Percentiles rank a stretch among this genome's conserved stretches.
Conservation (phyloP, 2,888 invertebrate species). For the Cistogaster globosa region DNA sequence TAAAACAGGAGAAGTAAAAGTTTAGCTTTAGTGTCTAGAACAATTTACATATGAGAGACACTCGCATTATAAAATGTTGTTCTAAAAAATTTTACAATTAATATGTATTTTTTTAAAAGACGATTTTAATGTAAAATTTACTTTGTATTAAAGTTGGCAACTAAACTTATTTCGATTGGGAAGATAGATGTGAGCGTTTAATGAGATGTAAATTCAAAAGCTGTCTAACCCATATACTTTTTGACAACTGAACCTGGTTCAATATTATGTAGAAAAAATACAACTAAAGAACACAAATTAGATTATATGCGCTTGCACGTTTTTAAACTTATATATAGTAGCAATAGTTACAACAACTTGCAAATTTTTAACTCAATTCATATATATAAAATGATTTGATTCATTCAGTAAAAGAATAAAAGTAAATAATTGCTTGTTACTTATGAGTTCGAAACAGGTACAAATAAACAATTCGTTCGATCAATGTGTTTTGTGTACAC, state of each 20-base stretch:
- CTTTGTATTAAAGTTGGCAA: background rate
- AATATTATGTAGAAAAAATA: no score
- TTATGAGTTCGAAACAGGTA: no score
- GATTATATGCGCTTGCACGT: no score
- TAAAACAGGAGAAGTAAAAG: constrained; percentile 1
- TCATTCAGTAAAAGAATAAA: no score
- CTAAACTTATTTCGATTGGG: background rate
- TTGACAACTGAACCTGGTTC: background rate
- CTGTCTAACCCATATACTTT: background rate
- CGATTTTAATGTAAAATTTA: constrained; percentile 28
- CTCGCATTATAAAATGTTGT: background rate
- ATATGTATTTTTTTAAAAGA: background rate
- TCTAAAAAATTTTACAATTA: background rate
- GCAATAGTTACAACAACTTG: no score
- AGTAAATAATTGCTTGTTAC: no score
- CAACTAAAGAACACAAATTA: no score
- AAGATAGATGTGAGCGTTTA: background rate
- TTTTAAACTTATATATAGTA: no score
- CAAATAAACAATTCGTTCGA: no score
- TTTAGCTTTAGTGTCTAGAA: background rate
- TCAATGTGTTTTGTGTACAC: no score
- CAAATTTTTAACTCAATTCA: no score
- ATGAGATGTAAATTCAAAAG: background rate
- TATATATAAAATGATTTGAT: no score
- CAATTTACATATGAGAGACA: constrained; percentile 41